phyloP scores from a whole-genome alignment of 2,797 vertebrate genomes.

The Enteromius mattozi region DNA sequence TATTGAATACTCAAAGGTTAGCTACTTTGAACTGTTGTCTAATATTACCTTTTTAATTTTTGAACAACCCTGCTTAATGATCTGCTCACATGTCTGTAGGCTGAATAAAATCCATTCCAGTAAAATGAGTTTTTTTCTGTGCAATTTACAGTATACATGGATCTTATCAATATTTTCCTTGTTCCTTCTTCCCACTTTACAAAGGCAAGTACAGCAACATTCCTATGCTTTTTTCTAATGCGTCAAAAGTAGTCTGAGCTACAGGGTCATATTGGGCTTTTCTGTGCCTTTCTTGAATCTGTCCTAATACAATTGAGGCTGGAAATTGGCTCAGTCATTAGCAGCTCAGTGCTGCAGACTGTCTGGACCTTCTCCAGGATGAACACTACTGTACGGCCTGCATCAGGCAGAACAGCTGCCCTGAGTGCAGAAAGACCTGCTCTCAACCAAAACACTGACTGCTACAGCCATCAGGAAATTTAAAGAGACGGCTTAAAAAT shows the following conservation, averaged over 20 bases:
- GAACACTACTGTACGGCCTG: not conserved
- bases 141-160: not conserved
- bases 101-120: not conserved
- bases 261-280: constrained; percentile 22
- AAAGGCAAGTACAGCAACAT: not conserved
- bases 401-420: not conserved
- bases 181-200: not conserved
- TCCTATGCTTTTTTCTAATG: not conserved
- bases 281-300: not conserved
- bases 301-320: not conserved
- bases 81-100: not conserved
- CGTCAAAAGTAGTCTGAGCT: constrained; percentile 4
- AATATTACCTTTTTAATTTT: not conserved
- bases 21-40: not conserved
- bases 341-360: not conserved
- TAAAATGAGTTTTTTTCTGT: not conserved
- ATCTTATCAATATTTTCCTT: not conserved
- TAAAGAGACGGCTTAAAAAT: not conserved
- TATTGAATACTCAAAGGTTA: not conserved
- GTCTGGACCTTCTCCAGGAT: not conserved
- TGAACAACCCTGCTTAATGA: not conserved
- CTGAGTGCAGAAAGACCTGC: not conserved
- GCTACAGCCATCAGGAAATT: not conserved
- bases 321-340: not conserved
- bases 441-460: not conserved